Percentiles rank a stretch among this genome's conserved stretches.
These are phyloP conservation scores for Dioctria rufipes DNA, from an alignment of 2,888 invertebrate species.

Conservation along the genomic window DNA sequence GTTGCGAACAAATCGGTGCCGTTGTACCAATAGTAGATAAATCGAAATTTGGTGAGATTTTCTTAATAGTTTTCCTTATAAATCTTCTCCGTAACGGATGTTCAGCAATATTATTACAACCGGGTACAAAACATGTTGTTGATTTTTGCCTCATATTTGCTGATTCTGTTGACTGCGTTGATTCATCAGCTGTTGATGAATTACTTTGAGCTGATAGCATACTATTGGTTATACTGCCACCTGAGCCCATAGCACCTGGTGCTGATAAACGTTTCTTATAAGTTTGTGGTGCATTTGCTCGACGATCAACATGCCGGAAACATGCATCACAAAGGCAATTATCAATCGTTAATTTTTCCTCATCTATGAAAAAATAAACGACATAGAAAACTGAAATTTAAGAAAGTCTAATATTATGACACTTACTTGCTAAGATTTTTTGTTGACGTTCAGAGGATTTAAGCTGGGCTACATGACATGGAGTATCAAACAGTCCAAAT, in stretches of 20 bases:
- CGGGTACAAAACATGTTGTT: constrained; percentile 76
- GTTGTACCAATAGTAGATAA: constrained; percentile 73
- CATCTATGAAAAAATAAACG: constrained; percentile 72
- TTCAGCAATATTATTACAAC: constrained; percentile 75
- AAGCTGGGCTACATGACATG: constrained; percentile 89
- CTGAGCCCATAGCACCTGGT: constrained; percentile 64
- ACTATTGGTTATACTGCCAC: constrained; percentile 44
- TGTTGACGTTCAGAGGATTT: constrained; percentile 86
- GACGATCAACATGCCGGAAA: constrained; percentile 87
- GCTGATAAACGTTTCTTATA: constrained; percentile 75
- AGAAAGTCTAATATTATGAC: background rate
- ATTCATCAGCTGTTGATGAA: constrained; percentile 1
- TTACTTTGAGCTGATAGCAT: constrained; percentile 49
- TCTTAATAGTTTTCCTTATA: constrained; percentile 80
- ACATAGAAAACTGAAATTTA: no score
- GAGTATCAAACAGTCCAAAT: constrained; percentile 88
- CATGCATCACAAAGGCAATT: constrained; percentile 91
- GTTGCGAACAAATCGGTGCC: constrained; percentile 80
- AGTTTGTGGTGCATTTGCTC: constrained; percentile 78
- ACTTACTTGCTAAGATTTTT: constrained; percentile 81
- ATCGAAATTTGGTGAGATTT: constrained; percentile 77
- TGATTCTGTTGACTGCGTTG: background rate
- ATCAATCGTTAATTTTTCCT: constrained; percentile 86
- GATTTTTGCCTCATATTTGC: constrained; percentile 60
- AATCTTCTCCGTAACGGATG: constrained; percentile 82